Evolutionary conservation across 1,140 invertebrate genomes (phyloP).

Genomic region (Hylaeus volcanicus): DNA sequence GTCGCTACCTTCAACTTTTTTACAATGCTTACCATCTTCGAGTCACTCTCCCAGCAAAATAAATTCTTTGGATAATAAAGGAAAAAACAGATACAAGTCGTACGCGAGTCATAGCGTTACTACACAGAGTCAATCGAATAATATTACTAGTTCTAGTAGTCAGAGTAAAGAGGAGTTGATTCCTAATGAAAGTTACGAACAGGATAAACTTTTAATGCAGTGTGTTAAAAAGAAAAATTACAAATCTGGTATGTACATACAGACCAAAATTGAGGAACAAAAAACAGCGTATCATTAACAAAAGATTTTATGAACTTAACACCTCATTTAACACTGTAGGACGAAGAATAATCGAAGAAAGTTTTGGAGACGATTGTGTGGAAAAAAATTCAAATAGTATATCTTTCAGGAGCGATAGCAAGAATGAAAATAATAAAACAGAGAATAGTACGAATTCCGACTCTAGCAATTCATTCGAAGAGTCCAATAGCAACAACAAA

Average conservation of each 20-base stretch:
- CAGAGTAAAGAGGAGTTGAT: background rate
- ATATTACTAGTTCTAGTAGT: slow-evolving; percentile 5
- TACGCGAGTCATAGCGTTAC: background rate
- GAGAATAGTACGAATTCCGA: slow-evolving; percentile 39
- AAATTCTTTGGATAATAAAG: background rate
- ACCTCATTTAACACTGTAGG: slow-evolving; percentile 47
- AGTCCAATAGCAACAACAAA: slow-evolving; percentile 48
- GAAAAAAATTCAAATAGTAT: slow-evolving; percentile 65
- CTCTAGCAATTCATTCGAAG: slow-evolving; percentile 54
- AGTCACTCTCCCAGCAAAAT: background rate
- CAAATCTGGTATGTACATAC: slow-evolving; percentile 49
- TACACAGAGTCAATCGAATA: slow-evolving; percentile 16
- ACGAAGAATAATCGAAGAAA: slow-evolving; percentile 45
- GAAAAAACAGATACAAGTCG: background rate
- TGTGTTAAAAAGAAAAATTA: slow-evolving; percentile 23
- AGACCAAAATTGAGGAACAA: background rate
- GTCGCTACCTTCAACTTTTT: slow-evolving; percentile 36
- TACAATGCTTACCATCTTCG: slow-evolving; percentile 34
- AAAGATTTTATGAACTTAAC: slow-evolving; percentile 59
- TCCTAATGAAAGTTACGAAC: background rate
- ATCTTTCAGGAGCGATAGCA: slow-evolving; percentile 66
- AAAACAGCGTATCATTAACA: background rate
- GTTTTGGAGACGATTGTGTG: slow-evolving; percentile 16
- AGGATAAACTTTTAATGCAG: background rate
- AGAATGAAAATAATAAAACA: slow-evolving; percentile 32